Evolutionary conservation across 2,797 vertebrate species (phyloP).

Genomic region (Saxicola maurus): DNA sequence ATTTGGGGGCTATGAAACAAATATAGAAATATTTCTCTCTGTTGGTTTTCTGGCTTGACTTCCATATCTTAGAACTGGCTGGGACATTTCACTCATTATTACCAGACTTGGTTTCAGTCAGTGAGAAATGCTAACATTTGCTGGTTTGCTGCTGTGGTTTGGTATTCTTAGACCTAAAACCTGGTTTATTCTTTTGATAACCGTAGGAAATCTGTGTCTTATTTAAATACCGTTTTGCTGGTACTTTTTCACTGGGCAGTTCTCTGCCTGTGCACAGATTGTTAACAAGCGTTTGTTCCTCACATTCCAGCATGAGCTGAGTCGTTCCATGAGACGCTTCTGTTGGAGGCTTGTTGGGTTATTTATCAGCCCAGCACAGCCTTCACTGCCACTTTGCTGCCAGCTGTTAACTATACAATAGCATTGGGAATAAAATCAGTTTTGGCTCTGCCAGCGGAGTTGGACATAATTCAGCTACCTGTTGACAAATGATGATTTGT

Average conservation of each 20-base stretch:
- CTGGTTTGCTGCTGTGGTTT: background rate
- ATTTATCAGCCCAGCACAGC: slow-evolving; percentile 14
- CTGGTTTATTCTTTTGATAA: background rate
- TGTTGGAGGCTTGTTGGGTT: background rate
- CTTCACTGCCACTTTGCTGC: slow-evolving; percentile 19
- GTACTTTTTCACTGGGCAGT: slow-evolving; percentile 1
- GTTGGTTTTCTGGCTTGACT: slow-evolving; percentile 24
- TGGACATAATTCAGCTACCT: slow-evolving; percentile 41
- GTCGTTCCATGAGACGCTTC: background rate
- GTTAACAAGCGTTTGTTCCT: background rate
- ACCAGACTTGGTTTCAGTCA: background rate
- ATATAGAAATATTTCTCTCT: slow-evolving; percentile 13
- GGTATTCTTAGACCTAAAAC: background rate
- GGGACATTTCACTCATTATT: slow-evolving; percentile 22
- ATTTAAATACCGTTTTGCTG: slow-evolving; percentile 6
- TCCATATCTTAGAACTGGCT: background rate
- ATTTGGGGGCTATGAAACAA: slow-evolving; percentile 41
- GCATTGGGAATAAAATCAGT: background rate
- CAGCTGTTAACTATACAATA: slow-evolving; percentile 23
- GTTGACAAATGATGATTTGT: slow-evolving; percentile 42
- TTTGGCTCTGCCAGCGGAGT: background rate
- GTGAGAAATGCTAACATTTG: background rate
- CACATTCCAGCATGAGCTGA: background rate
- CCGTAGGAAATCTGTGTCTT: background rate
- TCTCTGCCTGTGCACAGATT: background rate